Evolutionary conservation across 2,113 vertebrate species (phyloP).

Genomic region (Vireo altiloquus): DNA sequence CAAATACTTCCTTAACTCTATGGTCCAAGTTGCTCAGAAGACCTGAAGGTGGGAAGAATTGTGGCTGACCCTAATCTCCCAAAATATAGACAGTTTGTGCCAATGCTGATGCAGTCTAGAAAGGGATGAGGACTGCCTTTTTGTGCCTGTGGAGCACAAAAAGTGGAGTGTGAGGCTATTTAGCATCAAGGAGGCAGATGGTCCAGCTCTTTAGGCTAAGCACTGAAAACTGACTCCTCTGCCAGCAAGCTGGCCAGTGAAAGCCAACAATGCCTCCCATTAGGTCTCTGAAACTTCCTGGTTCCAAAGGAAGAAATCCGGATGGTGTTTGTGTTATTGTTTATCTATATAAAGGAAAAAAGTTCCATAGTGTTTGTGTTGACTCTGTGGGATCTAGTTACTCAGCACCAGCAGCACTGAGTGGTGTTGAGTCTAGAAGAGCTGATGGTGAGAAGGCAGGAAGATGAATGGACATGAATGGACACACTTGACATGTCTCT

Average conservation of each 20-base stretch:
- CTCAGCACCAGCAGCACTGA: accelerated
- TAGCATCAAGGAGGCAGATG: background rate
- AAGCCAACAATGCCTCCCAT: background rate
- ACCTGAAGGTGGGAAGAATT: background rate
- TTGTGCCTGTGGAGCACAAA: background rate
- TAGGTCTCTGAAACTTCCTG: background rate
- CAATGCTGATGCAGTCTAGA: background rate
- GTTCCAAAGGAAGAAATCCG: background rate
- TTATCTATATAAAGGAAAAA: background rate
- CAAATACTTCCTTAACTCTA: background rate
- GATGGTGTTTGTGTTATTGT: background rate
- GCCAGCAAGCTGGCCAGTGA: background rate
- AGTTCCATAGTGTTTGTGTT: background rate
- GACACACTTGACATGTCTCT: background rate
- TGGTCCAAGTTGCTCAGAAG: background rate
- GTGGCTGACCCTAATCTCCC: background rate
- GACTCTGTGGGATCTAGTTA: background rate
- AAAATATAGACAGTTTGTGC: background rate
- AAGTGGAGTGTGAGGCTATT: background rate
- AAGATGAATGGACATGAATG: background rate
- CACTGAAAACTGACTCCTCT: background rate
- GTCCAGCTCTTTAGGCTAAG: background rate
- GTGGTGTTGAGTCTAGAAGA: background rate
- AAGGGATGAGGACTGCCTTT: background rate
- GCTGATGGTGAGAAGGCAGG: background rate